Base-by-base conservation (phyloP, 92 coral and sea anemone species). In the Anthopleura xanthogrammica region DNA sequence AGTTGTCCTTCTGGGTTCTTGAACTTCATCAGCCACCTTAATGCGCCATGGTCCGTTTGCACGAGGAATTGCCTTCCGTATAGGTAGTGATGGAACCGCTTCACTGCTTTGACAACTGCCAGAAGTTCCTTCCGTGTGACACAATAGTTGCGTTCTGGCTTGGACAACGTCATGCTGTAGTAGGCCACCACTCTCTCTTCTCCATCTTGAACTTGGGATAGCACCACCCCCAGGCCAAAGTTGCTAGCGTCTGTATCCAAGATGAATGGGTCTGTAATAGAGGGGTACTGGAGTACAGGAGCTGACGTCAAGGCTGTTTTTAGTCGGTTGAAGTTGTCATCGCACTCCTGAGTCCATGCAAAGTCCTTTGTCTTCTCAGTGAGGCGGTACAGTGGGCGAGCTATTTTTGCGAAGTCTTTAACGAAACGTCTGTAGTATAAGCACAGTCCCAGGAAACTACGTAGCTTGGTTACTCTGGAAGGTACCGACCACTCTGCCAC, bases 231-330 rank as follows among this genome's bases (percentile, higher is more conserved):
- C 2, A 77, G 20, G 62, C 88, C 85, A 17, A 43, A 9, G 64
- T 86, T 86, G 29, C 85, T 86, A 16, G 89, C 89, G 23, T 86
- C 85, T 4, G 85, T 86, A 85, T 79, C 66, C 12, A 86, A 65
- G 6, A 80, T 74, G 36, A 86, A 86, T 4, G 81, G 78, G 60
- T 68, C 78, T 1, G 16, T 24, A 4, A 39, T 24, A 24, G 71
- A 65, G 73, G 87, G 87, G 29, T 77, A 84, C 1, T 78, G 29
- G 3, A 83, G 29, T 9, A 83, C 77, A 0, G 87, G 87, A 13
- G 87, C 17, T 14, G 77, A 22, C 52, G 86, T 75, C 4, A 87
- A 46, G 3, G 58, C 42, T n/a, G 40, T 24, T 77, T 87, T 87
- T 7, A 81, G 46, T 19, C 41, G 77, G 57, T 87, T 65, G 54